Conservation (phyloP, 2,797 vertebrate species). For the Nannoperca australis region DNA sequence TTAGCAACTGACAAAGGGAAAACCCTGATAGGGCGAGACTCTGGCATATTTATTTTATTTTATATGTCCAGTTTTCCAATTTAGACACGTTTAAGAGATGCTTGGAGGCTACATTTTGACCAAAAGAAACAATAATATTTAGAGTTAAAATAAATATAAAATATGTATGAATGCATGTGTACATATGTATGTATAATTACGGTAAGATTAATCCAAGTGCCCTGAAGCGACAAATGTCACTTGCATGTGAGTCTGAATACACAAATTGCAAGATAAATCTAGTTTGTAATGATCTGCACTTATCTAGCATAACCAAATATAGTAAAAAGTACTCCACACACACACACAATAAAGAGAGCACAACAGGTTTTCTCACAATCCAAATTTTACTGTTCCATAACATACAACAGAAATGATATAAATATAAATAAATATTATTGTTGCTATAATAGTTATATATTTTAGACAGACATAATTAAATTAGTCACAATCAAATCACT, state of each 20-base stretch:
- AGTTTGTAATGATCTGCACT: too few species aligned
- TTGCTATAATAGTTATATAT: constrained; percentile 65
- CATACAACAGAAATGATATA: constrained; percentile 82
- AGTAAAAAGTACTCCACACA: too few species aligned
- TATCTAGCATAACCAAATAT: too few species aligned
- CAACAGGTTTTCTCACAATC: constrained; percentile 69
- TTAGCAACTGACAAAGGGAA: neutral
- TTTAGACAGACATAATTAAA: constrained; percentile 65
- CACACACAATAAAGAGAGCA: constrained; percentile 8
- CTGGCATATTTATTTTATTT: neutral
- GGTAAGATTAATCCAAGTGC: too few species aligned
- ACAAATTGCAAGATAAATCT: too few species aligned
- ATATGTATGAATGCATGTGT: too few species aligned
- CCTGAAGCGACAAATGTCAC: too few species aligned
- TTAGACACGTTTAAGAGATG: neutral
- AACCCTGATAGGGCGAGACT: neutral
- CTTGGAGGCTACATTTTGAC: too few species aligned
- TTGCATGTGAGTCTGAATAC: too few species aligned
- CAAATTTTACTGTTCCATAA: constrained; percentile 80
- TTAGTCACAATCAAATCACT: constrained; percentile 52
- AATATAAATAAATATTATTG: constrained; percentile 77
- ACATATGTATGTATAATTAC: too few species aligned
- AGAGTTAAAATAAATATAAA: neutral
- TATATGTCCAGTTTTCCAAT: neutral
- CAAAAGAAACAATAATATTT: too few species aligned